These are phyloP conservation scores for Etheostoma perlongum DNA, from an alignment of 2,797 vertebrate genomes.

Conservation along the genomic window DNA sequence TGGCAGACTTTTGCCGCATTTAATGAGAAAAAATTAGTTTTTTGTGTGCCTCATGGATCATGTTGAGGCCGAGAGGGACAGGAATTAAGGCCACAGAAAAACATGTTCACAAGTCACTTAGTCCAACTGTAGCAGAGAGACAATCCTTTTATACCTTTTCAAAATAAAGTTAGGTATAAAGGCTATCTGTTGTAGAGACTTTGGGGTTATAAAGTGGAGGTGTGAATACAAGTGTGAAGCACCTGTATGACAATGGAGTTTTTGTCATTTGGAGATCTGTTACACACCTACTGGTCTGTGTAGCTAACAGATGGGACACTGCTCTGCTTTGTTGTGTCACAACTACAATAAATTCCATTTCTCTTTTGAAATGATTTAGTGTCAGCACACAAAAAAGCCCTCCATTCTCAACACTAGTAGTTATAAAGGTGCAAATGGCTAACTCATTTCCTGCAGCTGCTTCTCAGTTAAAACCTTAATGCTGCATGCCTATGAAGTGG, in stretches of 20 bases:
- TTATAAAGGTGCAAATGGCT: background rate
- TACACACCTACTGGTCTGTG: constrained; percentile 4
- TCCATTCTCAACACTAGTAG: background rate
- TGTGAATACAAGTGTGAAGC: background rate
- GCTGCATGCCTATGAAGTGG: background rate
- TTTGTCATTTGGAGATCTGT: constrained; percentile 11
- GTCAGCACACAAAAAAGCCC: background rate
- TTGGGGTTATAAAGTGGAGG: background rate
- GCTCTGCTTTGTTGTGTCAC: constrained; percentile 1
- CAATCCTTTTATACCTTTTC: constrained; percentile 2
- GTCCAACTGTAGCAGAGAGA: background rate
- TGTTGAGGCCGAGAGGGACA: constrained; percentile 25
- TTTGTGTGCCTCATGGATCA: constrained; percentile 36
- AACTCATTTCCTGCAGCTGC: constrained; percentile 11
- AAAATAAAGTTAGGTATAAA: constrained; percentile 13
- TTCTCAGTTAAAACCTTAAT: constrained; percentile 1
- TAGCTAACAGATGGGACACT: constrained; percentile 2
- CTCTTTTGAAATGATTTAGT: constrained; percentile 6
- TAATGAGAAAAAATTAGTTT: constrained; percentile 53
- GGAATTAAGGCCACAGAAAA: constrained; percentile 22
- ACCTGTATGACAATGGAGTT: constrained; percentile 13
- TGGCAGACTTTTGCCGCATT: constrained; percentile 24
- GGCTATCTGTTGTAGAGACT: background rate
- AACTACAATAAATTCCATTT: constrained; percentile 6
- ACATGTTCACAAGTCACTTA: constrained; percentile 18